Evolutionary conservation across 1,140 invertebrate species (phyloP).

Genomic region (Saxidomus purpurata): DNA sequence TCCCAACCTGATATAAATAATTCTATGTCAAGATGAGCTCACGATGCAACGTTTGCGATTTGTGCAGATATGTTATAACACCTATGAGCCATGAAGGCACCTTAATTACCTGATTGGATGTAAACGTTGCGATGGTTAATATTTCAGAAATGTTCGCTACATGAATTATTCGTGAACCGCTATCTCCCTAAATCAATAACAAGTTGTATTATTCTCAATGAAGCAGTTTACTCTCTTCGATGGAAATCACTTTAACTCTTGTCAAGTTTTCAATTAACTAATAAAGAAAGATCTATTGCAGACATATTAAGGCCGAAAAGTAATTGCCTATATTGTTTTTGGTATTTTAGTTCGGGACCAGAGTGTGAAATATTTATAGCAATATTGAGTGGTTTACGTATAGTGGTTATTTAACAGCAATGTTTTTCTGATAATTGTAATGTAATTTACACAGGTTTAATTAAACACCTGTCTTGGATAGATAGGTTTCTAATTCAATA

Average conservation of each 20-base stretch:
- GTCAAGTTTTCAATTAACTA: slow-evolving; percentile 21
- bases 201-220: slow-evolving; percentile 21
- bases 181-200: slow-evolving; percentile 13
- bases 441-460: too few relatives aligned
- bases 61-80: not conserved
- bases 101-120: not conserved
- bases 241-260: slow-evolving; percentile 2
- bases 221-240: not conserved
- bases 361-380: too few relatives aligned
- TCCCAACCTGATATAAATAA: too few relatives aligned
- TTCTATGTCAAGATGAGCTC: not conserved
- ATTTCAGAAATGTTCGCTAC: slow-evolving; percentile 24
- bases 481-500: too few relatives aligned
- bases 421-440: too few relatives aligned
- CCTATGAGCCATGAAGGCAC: not conserved
- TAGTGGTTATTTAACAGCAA: too few relatives aligned
- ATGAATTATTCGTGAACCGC: slow-evolving; percentile 10
- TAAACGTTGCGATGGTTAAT: slow-evolving; percentile 15
- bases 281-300: not conserved
- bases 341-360: not conserved
- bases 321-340: not conserved
- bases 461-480: too few relatives aligned
- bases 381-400: too few relatives aligned
- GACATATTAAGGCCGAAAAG: slow-evolving; percentile 12
- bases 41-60: not conserved